Evolutionary conservation across 1,140 invertebrate genomes (phyloP).

Genomic region (Lucilia cuprina): DNA sequence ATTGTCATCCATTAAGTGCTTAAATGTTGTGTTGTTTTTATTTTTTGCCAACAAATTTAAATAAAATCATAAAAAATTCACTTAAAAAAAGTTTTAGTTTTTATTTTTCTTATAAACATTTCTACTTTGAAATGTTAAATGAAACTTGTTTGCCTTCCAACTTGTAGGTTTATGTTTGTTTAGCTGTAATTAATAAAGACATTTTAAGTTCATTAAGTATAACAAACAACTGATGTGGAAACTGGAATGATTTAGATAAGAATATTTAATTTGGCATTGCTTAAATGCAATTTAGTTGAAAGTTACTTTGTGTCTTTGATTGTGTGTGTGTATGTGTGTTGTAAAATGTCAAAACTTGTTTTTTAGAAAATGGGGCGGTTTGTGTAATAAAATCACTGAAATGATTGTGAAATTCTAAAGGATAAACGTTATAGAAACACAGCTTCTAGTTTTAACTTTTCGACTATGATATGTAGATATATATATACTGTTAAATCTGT

Average conservation of each 20-base stretch:
- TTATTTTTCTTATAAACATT: background rate
- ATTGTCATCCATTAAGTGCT: slow-evolving; percentile 7
- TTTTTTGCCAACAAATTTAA: background rate
- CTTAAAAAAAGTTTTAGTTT: background rate
- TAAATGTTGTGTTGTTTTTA: background rate
- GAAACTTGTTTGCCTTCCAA: background rate
- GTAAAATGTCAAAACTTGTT: background rate
- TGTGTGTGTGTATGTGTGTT: background rate
- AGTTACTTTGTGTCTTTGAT: background rate
- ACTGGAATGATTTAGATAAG: slow-evolving; percentile 11
- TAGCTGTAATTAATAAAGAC: slow-evolving; percentile 15
- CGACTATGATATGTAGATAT: no score
- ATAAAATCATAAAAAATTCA: background rate
- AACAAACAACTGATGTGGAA: slow-evolving; percentile 14
- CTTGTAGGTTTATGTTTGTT: slow-evolving; percentile 6
- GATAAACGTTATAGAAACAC: no score
- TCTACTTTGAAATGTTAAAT: background rate
- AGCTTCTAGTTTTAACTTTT: no score
- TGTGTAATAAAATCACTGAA: background rate
- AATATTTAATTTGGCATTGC: slow-evolving; percentile 10
- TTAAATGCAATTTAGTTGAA: slow-evolving; percentile 3
- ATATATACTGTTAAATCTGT: no score
- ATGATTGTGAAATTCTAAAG: background rate
- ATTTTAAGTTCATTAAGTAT: slow-evolving; percentile 15
- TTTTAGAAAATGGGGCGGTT: background rate